phyloP scores from a whole-genome alignment of 2,113 vertebrate genomes.

The Apeltes quadracus region DNA sequence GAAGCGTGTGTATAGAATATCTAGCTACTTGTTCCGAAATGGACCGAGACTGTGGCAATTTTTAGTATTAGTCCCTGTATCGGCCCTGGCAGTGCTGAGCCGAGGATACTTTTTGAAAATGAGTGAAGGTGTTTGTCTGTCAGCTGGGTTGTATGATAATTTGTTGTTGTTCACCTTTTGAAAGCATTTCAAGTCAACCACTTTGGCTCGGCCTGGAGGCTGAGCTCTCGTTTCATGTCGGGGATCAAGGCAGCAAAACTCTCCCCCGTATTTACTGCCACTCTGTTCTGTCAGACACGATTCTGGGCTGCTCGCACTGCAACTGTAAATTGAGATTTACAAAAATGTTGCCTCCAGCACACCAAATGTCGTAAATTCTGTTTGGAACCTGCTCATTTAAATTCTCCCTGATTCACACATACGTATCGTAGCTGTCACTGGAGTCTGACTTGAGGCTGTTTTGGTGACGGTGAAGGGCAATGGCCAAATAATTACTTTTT shows the following conservation, averaged over 20 bases:
- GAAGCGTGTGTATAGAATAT: slow-evolving; percentile 30
- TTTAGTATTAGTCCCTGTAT: slow-evolving; percentile 34
- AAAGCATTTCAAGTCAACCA: slow-evolving; percentile 36
- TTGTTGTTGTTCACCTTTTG: slow-evolving; percentile 33
- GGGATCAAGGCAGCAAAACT: slow-evolving; percentile 44
- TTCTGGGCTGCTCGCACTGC: neutral
- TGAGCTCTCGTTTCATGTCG: slow-evolving; percentile 29
- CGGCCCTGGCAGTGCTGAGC: slow-evolving; percentile 24
- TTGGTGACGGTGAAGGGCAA: neutral
- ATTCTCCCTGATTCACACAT: neutral
- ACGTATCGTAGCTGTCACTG: neutral
- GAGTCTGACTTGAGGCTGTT: neutral
- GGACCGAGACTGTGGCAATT: slow-evolving; percentile 27
- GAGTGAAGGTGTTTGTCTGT: slow-evolving; percentile 36
- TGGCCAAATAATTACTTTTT: neutral
- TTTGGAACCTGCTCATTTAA: neutral
- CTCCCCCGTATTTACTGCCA: slow-evolving; percentile 28
- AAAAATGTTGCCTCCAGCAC: neutral
- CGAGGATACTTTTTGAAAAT: slow-evolving; percentile 13
- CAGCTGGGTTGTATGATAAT: slow-evolving; percentile 39
- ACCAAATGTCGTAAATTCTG: neutral
- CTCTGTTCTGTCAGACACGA: slow-evolving; percentile 7
- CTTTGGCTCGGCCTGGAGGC: slow-evolving; percentile 28
- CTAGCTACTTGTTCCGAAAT: slow-evolving; percentile 53
- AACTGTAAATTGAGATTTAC: slow-evolving; percentile 12